Evolutionary conservation across 2,888 invertebrate genomes (phyloP).

Genomic region (Hydrotaea cyrtoneurina): DNA sequence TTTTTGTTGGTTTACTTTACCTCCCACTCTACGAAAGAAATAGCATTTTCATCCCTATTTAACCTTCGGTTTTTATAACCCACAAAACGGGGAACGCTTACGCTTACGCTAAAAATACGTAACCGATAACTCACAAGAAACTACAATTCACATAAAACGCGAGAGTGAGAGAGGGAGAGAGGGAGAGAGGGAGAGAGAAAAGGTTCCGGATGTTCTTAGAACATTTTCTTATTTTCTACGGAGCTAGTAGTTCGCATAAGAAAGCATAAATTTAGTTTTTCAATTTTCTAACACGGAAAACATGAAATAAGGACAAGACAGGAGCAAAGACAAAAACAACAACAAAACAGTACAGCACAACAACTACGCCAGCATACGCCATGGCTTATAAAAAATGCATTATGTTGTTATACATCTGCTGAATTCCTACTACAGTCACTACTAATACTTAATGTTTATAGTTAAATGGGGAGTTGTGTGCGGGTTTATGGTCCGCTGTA

Average conservation of each 20-base stretch:
- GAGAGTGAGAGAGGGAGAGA: too few species aligned
- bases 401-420: constrained; percentile 49
- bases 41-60: not conserved
- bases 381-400: constrained; percentile 67
- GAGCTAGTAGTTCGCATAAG: not conserved
- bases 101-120: too few species aligned
- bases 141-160: too few species aligned
- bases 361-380: constrained; percentile 4
- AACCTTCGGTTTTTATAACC: constrained; percentile 2
- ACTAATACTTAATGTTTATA: constrained; percentile 50
- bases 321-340: constrained; percentile 38
- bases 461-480: constrained; percentile 32
- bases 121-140: too few species aligned
- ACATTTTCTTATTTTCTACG: too few species aligned
- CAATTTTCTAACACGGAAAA: constrained; percentile 21
- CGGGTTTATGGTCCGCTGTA: not conserved
- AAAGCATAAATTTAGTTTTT: constrained; percentile 34
- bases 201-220: too few species aligned
- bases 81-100: not conserved
- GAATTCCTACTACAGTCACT: constrained; percentile 1
- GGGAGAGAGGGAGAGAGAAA: too few species aligned
- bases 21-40: not conserved
- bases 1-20: too few species aligned
- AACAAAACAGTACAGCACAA: too few species aligned
- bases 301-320: not conserved